Conservation (phyloP, 35 echinoderm and acorn worm species). For the Stichopus chloronotus region DNA sequence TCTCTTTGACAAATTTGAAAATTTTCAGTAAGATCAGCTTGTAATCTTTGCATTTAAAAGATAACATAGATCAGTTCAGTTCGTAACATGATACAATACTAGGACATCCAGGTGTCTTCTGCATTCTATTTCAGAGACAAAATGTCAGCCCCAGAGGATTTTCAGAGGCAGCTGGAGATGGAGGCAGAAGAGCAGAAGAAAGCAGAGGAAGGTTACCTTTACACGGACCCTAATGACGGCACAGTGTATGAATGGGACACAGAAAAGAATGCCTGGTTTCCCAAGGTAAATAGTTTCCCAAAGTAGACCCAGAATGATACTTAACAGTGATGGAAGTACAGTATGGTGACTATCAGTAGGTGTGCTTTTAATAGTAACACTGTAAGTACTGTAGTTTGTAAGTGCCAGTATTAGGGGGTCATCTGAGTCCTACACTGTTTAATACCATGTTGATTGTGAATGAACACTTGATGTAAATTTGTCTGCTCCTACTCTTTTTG, state of each 20-base stretch:
- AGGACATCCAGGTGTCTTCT: background rate
- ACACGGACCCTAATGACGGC: slow-evolving; percentile 97
- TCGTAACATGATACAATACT: no score
- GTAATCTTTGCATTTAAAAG: no score
- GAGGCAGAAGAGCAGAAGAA: slow-evolving; percentile 71
- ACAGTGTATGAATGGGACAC: slow-evolving; percentile 96
- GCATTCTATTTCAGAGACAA: background rate
- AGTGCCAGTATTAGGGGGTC: no score
- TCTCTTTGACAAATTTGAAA: no score
- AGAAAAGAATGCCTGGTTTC: slow-evolving; percentile 91
- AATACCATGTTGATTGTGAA: no score
- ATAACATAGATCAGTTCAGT: no score
- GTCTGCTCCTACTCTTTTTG: no score
- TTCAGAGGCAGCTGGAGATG: slow-evolving; percentile 81
- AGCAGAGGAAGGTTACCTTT: slow-evolving; percentile 71
- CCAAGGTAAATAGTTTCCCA: slow-evolving; percentile 67
- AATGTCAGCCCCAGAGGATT: slow-evolving; percentile 69
- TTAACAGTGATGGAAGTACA: background rate
- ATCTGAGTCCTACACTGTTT: no score
- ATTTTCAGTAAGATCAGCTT: no score
- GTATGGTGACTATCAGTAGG: background rate
- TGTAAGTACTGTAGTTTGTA: no score
- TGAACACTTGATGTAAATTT: no score
- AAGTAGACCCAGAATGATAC: background rate
- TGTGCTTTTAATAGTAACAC: background rate